A percentile compares a stretch with the other conserved stretches of the same genome.
Conservation (phyloP, 2,888 invertebrate species). For the Idaea aversata region DNA sequence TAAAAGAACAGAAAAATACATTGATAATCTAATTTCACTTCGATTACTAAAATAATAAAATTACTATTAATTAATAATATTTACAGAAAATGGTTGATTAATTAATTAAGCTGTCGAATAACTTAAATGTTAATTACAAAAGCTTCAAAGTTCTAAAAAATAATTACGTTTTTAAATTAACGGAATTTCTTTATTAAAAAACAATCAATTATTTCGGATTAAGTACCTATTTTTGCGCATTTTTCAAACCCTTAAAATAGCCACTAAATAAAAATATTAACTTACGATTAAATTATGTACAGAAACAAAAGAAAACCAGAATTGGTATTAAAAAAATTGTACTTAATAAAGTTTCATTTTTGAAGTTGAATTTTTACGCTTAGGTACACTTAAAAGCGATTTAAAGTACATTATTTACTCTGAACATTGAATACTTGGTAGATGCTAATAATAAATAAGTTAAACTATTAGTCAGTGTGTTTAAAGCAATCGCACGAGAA, state of each 20-base stretch:
- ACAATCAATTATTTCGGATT: neutral
- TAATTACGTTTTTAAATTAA: neutral
- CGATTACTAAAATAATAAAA: slow-evolving; percentile 22
- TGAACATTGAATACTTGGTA: slow-evolving; percentile 41
- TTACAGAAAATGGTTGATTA: slow-evolving; percentile 31
- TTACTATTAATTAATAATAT: slow-evolving; percentile 33
- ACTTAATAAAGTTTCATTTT: slow-evolving; percentile 14
- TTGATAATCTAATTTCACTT: slow-evolving; percentile 34
- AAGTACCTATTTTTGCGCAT: slow-evolving; percentile 4
- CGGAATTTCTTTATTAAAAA: neutral
- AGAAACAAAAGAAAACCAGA: slow-evolving; percentile 39
- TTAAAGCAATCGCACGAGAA: slow-evolving; percentile 69
- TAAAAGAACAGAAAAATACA: slow-evolving; percentile 20
- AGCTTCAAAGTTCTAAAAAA: slow-evolving; percentile 6
- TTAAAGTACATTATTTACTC: slow-evolving; percentile 19
- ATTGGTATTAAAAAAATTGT: slow-evolving; percentile 37
- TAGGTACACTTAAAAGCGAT: slow-evolving; percentile 19
- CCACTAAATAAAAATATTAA: slow-evolving; percentile 34
- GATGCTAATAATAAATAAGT: slow-evolving; percentile 64
- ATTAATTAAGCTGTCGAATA: slow-evolving; percentile 10
- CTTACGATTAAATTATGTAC: slow-evolving; percentile 45
- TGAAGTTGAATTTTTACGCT: slow-evolving; percentile 10
- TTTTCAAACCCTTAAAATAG: slow-evolving; percentile 27
- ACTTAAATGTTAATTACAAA: slow-evolving; percentile 16
- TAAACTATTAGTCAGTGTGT: slow-evolving; percentile 37